A percentile compares a stretch with the other conserved stretches of the same genome.
phyloP scores from a whole-genome alignment of 2,888 invertebrate species.

The Hemaris fuciformis region DNA sequence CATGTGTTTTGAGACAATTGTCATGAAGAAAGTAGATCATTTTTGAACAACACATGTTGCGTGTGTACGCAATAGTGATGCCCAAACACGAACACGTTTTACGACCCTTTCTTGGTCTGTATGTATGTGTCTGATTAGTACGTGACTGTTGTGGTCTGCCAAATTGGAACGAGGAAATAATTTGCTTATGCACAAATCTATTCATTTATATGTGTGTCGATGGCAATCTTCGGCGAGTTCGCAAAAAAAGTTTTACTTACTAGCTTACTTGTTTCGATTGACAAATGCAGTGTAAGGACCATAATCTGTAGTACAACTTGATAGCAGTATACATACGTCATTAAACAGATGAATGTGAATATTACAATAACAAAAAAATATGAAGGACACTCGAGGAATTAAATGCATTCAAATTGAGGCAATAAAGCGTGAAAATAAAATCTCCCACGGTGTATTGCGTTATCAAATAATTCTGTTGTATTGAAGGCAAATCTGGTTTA shows the following conservation, averaged over 20 bases:
- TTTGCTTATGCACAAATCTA: conserved; percentile 7
- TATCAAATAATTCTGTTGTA: neutral
- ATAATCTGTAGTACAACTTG: neutral
- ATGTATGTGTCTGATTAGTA: conserved; percentile 33
- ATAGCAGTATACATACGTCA: neutral
- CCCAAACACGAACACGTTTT: conserved; percentile 11
- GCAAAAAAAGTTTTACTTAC: neutral
- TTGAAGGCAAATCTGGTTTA: neutral
- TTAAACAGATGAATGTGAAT: neutral
- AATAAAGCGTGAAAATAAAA: neutral
- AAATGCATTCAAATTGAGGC: neutral
- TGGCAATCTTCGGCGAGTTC: neutral
- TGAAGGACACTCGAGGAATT: neutral
- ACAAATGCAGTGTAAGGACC: neutral
- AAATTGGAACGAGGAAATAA: conserved; percentile 26
- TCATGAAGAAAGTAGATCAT: conserved; percentile 34
- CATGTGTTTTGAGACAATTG: conserved; percentile 38
- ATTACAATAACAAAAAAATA: neutral
- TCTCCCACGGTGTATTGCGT: conserved; percentile 1
- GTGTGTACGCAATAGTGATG: neutral
- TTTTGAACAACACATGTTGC: conserved; percentile 13
- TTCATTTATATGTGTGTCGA: neutral
- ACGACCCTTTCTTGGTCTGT: conserved; percentile 35
- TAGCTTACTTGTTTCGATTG: neutral
- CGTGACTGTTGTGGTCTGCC: conserved; percentile 35